Base-by-base conservation (phyloP, 2,113 vertebrate genomes). In the Aviceda subcristata region DNA sequence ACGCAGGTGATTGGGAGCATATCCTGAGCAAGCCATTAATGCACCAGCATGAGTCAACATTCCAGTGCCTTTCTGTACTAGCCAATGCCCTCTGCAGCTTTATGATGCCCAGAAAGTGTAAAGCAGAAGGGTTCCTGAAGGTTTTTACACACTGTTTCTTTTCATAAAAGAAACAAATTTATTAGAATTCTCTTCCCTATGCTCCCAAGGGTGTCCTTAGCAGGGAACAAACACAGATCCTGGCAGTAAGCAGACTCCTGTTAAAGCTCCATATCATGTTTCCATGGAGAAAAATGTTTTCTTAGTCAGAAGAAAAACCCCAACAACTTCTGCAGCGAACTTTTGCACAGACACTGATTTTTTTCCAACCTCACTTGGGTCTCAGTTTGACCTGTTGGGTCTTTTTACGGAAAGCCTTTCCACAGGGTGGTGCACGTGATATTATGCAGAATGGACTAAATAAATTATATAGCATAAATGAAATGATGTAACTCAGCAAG, bases 251-350 rank as follows among this genome's bases (percentile, higher is more conserved):
- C 10, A 53, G 80, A 63, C 73, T 97, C 86, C 94, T 90, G 39
- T 73, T 94, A 95, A 79, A 97, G 73, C 46, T 88, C 66, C 10
- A 1, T 56, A 86, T 91, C 72, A 74, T 71, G 93, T 79, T 95
- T 96, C 91, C 64, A 94, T 86, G 74, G 57, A 95, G 92, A 96
- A 96, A 89, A 97, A 80, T 55, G 86, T 95, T 96, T 97, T 90
- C 50, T 78, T 92, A 93, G 62, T 81, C 75, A 97, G 69, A 90
- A 71, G 53, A 16, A 74, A 68, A 30, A 84, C 85, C 32, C 1
- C 27, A 64, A 17, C 7, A 51, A 27, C 56, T 24, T 92, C 57
- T 88, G 78, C 81, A 92, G 50, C 59, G 74, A 96, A 94, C 75
- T 93, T 85, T 67, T 64, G 92, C 78, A 73, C 56, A 80, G 63